These are phyloP conservation scores for Macquaria ambigua DNA, from an alignment of 2,113 vertebrate species.

Conservation along the genomic window DNA sequence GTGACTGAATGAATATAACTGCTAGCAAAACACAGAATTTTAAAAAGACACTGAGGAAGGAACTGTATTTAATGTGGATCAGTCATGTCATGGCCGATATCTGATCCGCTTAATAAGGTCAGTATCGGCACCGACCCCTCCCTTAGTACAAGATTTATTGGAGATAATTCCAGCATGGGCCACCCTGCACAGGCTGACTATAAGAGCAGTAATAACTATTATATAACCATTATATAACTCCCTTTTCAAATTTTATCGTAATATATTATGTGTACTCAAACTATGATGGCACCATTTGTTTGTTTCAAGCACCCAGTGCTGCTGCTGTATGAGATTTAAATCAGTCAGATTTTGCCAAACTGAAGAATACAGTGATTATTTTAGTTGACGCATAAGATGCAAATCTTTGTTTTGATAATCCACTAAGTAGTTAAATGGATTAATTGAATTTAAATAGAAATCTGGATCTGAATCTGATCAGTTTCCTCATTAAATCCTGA, in stretches of 20 bases:
- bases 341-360: background rate
- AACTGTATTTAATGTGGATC: too few relatives aligned
- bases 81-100: too few relatives aligned
- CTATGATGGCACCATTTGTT: background rate
- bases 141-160: too few relatives aligned
- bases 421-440: background rate
- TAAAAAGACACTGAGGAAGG: too few relatives aligned
- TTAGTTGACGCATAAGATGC: background rate
- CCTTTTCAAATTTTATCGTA: background rate
- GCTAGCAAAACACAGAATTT: too few relatives aligned
- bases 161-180: too few relatives aligned
- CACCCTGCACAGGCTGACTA: too few relatives aligned
- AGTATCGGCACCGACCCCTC: too few relatives aligned
- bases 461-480: background rate
- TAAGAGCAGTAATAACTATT: too few relatives aligned
- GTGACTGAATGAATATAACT: too few relatives aligned
- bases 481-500: background rate
- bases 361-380: background rate
- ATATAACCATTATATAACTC: background rate
- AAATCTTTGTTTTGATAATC: constrained; percentile 6
- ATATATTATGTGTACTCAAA: background rate
- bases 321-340: background rate
- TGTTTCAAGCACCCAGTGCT: background rate
- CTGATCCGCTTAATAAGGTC: too few relatives aligned
- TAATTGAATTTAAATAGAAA: background rate